Evolutionary conservation across 2,888 invertebrate species (phyloP).

Genomic region (Pilophorus perplexus): DNA sequence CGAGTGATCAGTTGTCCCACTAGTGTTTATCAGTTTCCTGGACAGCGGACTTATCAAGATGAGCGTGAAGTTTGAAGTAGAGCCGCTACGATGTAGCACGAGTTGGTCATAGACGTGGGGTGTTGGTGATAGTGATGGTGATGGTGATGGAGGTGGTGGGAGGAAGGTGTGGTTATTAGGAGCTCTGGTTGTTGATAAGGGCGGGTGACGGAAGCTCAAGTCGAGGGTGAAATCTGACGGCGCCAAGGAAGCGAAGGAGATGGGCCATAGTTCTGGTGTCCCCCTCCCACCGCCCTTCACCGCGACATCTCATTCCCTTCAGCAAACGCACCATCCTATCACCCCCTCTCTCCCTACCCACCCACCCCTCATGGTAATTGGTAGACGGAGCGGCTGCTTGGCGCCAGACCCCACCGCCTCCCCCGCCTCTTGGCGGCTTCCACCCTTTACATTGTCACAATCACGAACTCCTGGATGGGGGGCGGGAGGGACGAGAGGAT

Average conservation of each 20-base stretch:
- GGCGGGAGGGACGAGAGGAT: background rate
- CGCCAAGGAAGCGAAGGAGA: constrained; percentile 39
- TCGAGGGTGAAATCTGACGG: constrained; percentile 41
- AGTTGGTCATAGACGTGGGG: too few species aligned
- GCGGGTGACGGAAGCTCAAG: constrained; percentile 38
- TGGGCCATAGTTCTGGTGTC: constrained; percentile 26
- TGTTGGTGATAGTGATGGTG: too few species aligned
- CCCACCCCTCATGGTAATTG: constrained; percentile 16
- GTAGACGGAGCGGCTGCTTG: constrained; percentile 33
- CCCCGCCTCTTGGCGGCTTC: background rate
- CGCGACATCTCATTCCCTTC: background rate
- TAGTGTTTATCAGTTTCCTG: too few species aligned
- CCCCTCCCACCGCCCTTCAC: background rate
- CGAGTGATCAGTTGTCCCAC: too few species aligned
- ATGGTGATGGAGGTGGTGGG: background rate
- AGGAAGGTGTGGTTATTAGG: constrained; percentile 5
- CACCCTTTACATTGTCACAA: constrained; percentile 28
- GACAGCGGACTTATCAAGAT: too few species aligned
- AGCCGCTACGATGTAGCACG: too few species aligned
- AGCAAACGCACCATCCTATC: background rate
- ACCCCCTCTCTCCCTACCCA: background rate
- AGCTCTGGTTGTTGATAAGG: constrained; percentile 25
- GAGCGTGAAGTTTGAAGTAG: too few species aligned
- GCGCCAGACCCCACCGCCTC: constrained; percentile 23
- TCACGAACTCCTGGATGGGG: constrained; percentile 26